Conservation (phyloP, 2,888 invertebrate species). For the Clusia tigrina region DNA sequence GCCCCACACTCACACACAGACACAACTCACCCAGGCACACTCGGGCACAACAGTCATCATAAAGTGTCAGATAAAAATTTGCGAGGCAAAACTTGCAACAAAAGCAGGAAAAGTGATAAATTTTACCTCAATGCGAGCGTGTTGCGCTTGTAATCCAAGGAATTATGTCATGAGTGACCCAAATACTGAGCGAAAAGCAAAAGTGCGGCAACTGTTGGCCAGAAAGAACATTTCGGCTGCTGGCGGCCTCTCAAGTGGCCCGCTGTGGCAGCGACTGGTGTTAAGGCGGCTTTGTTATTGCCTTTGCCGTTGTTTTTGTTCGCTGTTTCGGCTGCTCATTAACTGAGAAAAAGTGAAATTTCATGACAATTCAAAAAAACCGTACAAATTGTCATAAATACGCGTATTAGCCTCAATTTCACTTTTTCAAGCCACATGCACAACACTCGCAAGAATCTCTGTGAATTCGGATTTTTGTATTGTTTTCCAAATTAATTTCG, state of each 20-base stretch:
- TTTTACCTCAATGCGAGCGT: too few species aligned
- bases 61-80: constrained; percentile 41
- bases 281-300: too few species aligned
- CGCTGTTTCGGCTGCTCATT: too few species aligned
- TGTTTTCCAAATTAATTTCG: too few species aligned
- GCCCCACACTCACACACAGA: neutral
- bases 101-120: constrained; percentile 42
- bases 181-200: constrained; percentile 26
- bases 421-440: constrained; percentile 15
- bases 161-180: constrained; percentile 46
- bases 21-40: neutral
- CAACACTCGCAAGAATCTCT: constrained; percentile 25
- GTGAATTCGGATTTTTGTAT: neutral
- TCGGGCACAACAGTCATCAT: constrained; percentile 25
- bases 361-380: neutral
- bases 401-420: constrained; percentile 54
- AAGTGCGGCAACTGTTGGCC: neutral
- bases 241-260: too few species aligned
- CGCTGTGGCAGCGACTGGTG: too few species aligned
- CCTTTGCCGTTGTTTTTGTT: too few species aligned
- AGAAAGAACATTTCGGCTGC: neutral
- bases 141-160: constrained; percentile 33
- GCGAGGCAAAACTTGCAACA: constrained; percentile 24
- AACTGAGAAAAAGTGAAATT: constrained; percentile 4
- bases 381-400: constrained; percentile 44